These are phyloP conservation scores for Notarius quadriscutis DNA, from an alignment of 2,113 vertebrate species.

Conservation along the genomic window DNA sequence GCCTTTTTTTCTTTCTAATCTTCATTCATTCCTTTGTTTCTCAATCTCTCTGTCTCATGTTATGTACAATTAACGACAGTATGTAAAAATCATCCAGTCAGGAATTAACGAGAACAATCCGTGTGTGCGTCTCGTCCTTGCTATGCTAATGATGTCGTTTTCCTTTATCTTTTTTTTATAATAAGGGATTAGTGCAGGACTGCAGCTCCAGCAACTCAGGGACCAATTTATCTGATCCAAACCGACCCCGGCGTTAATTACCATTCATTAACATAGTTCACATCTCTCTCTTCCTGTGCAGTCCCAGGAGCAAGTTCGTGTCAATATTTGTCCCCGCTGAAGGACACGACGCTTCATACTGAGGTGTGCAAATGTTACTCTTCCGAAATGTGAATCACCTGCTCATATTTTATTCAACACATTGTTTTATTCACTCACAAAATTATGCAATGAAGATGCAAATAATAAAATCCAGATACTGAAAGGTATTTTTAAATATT, in stretches of 20 bases:
- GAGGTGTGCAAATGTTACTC: background rate
- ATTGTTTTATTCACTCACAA: constrained; percentile 2
- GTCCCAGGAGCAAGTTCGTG: constrained; percentile 75
- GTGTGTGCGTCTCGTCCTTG: constrained; percentile 73
- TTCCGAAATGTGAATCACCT: constrained; percentile 1
- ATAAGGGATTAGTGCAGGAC: constrained; percentile 83
- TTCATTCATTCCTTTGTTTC: constrained; percentile 42
- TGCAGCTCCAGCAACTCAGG: constrained; percentile 77
- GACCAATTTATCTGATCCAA: constrained; percentile 81
- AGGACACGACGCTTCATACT: constrained; percentile 7
- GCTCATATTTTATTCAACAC: constrained; percentile 16
- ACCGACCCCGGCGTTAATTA: constrained; percentile 81
- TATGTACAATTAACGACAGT: constrained; percentile 71
- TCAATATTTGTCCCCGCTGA: constrained; percentile 77
- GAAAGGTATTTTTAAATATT: background rate
- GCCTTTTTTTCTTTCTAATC: background rate
- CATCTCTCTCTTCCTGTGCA: constrained; percentile 71
- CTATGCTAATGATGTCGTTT: constrained; percentile 81
- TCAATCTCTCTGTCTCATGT: constrained; percentile 23
- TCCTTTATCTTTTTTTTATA: constrained; percentile 80
- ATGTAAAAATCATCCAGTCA: constrained; percentile 68
- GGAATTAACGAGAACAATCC: constrained; percentile 77
- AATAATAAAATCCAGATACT: background rate
- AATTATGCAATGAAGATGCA: background rate
- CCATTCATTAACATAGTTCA: constrained; percentile 84